These are phyloP conservation scores for Pseudochromis fuscus DNA, from an alignment of 2,797 vertebrate genomes.

Conservation along the genomic window DNA sequence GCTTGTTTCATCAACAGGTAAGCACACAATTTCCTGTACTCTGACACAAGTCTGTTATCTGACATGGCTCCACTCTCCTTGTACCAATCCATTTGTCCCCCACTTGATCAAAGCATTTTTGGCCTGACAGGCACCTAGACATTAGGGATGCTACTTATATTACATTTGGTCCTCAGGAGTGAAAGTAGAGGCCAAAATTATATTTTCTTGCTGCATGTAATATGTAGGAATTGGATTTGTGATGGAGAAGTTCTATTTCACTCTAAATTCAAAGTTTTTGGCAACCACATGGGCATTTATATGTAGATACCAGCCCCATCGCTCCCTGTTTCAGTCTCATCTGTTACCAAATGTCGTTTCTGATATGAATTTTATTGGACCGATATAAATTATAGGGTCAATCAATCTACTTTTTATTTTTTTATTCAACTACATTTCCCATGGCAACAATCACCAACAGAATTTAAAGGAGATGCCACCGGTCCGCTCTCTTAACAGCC, in stretches of 20 bases:
- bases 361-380: neutral
- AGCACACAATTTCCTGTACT: slow-evolving; percentile 66
- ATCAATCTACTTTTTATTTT: neutral
- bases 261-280: slow-evolving; percentile 15
- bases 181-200: slow-evolving; percentile 19
- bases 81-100: slow-evolving; percentile 31
- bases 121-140: slow-evolving; percentile 31
- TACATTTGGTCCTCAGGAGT: slow-evolving; percentile 23
- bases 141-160: slow-evolving; percentile 26
- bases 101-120: slow-evolving; percentile 50
- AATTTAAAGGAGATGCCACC: neutral
- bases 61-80: slow-evolving; percentile 21
- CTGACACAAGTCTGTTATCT: slow-evolving; percentile 40
- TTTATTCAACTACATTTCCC: neutral
- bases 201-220: slow-evolving; percentile 16
- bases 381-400: neutral
- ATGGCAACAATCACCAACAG: neutral
- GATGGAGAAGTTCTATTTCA: slow-evolving; percentile 12
- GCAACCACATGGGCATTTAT: slow-evolving; percentile 21
- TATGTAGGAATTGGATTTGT: slow-evolving; percentile 36
- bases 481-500: neutral
- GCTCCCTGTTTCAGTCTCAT: neutral
- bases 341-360: neutral
- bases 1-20: slow-evolving; percentile 76
- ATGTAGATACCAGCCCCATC: slow-evolving; percentile 14